A percentile compares a stretch with the other conserved stretches of the same genome.
phyloP scores from a whole-genome alignment of 1,140 invertebrate genomes.

The Mylabris phalerata region DNA sequence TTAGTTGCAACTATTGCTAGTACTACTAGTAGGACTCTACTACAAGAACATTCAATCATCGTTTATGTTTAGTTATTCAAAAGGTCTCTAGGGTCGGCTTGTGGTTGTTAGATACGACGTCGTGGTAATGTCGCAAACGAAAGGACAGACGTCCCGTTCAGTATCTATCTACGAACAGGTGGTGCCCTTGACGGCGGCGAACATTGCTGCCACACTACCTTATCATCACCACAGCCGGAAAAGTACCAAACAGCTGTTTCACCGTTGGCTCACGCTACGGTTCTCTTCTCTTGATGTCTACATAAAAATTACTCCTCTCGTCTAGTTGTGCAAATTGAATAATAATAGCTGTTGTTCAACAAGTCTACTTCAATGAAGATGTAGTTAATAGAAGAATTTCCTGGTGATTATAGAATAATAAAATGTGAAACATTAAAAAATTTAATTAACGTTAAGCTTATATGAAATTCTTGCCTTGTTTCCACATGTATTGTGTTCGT shows the following conservation, averaged over 20 bases:
- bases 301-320: constrained; percentile 14
- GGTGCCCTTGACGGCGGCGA: constrained; percentile 23
- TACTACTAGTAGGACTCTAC: too few species aligned
- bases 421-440: constrained; percentile 23
- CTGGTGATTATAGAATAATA: too few species aligned
- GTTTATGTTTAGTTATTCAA: too few species aligned
- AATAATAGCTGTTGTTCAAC: neutral
- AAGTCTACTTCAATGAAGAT: too few species aligned
- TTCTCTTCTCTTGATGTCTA: constrained; percentile 4
- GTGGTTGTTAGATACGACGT: neutral
- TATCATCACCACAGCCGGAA: neutral
- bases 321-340: constrained; percentile 1
- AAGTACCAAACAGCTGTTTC: constrained; percentile 18
- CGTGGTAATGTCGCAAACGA: neutral
- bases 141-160: constrained; percentile 7
- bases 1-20: too few species aligned
- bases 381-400: neutral
- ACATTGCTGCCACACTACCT: neutral
- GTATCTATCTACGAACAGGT: constrained; percentile 26
- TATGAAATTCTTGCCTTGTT: too few species aligned
- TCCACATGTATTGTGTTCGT: constrained; percentile 13
- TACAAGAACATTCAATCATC: too few species aligned
- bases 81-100: neutral
- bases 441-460: constrained; percentile 24
- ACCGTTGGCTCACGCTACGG: neutral